Evolutionary conservation across 2,888 invertebrate genomes (phyloP).

Genomic region (Cheilosia impressa): DNA sequence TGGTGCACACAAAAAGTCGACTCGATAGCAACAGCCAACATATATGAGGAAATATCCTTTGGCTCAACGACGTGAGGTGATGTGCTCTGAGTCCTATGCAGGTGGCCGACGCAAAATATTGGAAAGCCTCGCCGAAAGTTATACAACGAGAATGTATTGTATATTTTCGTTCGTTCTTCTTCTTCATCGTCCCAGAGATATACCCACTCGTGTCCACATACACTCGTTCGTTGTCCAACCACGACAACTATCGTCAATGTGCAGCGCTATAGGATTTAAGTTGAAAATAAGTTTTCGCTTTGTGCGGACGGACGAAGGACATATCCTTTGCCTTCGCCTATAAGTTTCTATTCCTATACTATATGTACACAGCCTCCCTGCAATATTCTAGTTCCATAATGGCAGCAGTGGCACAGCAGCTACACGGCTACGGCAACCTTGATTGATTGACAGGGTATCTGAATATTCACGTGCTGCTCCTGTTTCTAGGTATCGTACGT

Average conservation of each 20-base stretch:
- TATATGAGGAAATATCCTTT: slow-evolving; percentile 73
- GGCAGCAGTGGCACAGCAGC: slow-evolving; percentile 46
- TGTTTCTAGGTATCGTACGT: slow-evolving; percentile 63
- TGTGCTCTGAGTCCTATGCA: slow-evolving; percentile 46
- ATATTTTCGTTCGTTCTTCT: slow-evolving; percentile 64
- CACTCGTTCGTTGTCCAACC: slow-evolving; percentile 54
- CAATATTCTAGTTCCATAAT: slow-evolving; percentile 64
- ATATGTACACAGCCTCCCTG: slow-evolving; percentile 10
- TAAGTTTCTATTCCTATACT: slow-evolving; percentile 43
- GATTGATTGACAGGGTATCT: slow-evolving; percentile 74
- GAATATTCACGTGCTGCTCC: slow-evolving; percentile 74
- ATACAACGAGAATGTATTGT: slow-evolving; percentile 57
- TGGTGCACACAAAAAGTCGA: slow-evolving; percentile 70
- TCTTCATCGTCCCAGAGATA: slow-evolving; percentile 22
- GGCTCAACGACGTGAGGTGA: slow-evolving; percentile 49
- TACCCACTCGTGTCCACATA: slow-evolving; percentile 29
- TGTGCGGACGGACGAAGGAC: slow-evolving; percentile 67
- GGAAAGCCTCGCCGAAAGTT: slow-evolving; percentile 71
- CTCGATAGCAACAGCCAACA: slow-evolving; percentile 50
- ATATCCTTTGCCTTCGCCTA: slow-evolving; percentile 71
- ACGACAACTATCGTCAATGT: slow-evolving; percentile 65
- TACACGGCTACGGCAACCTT: slow-evolving; percentile 57
- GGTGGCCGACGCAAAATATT: slow-evolving; percentile 73
- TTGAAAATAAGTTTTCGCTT: slow-evolving; percentile 72
- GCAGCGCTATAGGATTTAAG: slow-evolving; percentile 63